Base-by-base conservation (phyloP, 92 coral and sea anemone genomes). In the Epizoanthus ramosus region DNA sequence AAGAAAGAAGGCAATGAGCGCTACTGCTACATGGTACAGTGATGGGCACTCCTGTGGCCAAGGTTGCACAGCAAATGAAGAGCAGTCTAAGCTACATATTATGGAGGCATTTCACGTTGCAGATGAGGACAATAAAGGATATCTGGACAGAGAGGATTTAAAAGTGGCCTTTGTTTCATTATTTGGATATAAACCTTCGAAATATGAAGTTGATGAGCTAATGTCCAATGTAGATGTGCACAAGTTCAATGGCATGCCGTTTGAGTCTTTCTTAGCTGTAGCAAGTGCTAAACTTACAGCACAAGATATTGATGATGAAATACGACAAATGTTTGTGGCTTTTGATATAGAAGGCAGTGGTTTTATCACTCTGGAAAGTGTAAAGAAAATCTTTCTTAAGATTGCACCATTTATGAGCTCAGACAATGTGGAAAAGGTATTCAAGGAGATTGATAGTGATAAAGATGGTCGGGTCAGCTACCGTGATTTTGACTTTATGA, bases 181-280 rank as follows among this genome's bases (percentile, higher is more conserved):
- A 3, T 96, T 93, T 85, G 99, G 99, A 24, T 96, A 96, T 88
- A 96, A 96, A 86, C 99, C 99, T 17, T 94, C 97, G 25, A 90
- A 88, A 37, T 90, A 71, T 57, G 99, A 96, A 80, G 92, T 93
- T 69, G 87, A 86, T 59, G 93, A 93, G 61, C 88, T 95, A 6
- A 86, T 95, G 87, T 64, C 87, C 50, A 93, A 87, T 53, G 59
- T 45, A 14, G 83, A 74, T 57, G 57, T 31, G 31, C 79, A 61
- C 60, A 53, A 63, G 8, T 84, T 76, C 35, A 37, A 66, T 70
- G 94, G 97, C 23, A 33, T 96, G 64, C 71, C 90, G 59, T 13
- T 87, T 19, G 94, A 92, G 25, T 22, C 71, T 31, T 94, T 96
- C 50, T 53, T 73, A 75, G 85, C 88, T 69, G 73, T 94, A 21